Conservation (phyloP, 2,888 invertebrate genomes). For the Campopleginae sp. region DNA sequence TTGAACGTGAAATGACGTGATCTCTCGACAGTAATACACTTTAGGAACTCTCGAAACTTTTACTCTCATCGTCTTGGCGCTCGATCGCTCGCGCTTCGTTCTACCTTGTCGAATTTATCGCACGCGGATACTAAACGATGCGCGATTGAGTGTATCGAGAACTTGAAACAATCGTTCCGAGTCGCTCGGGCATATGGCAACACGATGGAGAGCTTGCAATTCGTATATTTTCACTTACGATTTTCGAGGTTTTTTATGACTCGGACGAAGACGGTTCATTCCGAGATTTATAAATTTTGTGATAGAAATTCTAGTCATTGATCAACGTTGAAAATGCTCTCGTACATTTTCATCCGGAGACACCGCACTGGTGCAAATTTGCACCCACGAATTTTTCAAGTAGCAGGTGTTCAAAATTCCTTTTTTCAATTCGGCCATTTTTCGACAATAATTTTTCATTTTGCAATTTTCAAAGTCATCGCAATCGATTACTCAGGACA, state of each 20-base stretch:
- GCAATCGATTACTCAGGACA: too few species aligned
- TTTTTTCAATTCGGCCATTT: too few species aligned
- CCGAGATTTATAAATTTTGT: not conserved
- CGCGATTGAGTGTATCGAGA: not conserved
- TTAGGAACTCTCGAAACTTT: constrained; percentile 49
- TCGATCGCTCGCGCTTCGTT: not conserved
- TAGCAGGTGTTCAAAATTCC: too few species aligned
- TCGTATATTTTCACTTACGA: not conserved
- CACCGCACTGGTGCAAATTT: too few species aligned
- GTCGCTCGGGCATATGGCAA: not conserved
- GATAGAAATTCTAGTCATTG: not conserved
- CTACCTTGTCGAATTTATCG: constrained; percentile 5
- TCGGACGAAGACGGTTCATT: not conserved
- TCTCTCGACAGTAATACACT: constrained; percentile 14
- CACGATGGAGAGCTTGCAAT: not conserved
- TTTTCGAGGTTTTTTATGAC: not conserved
- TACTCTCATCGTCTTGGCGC: constrained; percentile 44
- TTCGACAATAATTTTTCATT: too few species aligned
- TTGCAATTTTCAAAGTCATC: too few species aligned
- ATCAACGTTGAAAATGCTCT: not conserved
- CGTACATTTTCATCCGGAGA: not conserved
- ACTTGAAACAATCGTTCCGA: not conserved
- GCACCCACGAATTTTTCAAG: too few species aligned
- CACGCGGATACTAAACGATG: not conserved
- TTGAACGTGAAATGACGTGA: constrained; percentile 12